These are phyloP conservation scores for Natator depressus DNA, from an alignment of 2,113 vertebrate species.

Conservation along the genomic window DNA sequence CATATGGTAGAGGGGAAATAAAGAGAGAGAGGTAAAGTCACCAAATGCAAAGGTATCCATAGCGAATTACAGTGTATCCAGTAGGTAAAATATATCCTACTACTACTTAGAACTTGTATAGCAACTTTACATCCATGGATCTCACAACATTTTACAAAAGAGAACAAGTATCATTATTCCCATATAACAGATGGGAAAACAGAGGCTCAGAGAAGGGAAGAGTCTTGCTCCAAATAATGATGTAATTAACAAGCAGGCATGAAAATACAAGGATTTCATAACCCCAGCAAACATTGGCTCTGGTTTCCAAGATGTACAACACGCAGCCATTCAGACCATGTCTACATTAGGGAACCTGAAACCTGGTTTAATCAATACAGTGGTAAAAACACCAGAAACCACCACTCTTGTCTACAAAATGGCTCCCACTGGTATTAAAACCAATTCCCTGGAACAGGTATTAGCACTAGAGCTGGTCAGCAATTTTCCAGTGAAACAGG, in stretches of 20 bases:
- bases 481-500: neutral
- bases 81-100: no score
- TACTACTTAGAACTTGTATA: no score
- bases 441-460: neutral
- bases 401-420: neutral
- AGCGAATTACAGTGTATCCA: no score
- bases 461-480: neutral
- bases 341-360: neutral
- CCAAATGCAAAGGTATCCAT: no score
- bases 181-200: accelerated
- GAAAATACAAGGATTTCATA: neutral
- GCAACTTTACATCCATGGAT: neutral
- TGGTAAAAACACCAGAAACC: neutral
- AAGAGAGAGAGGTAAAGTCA: no score
- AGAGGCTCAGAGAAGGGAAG: neutral
- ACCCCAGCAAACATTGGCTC: neutral
- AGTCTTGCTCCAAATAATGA: neutral
- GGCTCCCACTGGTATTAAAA: neutral
- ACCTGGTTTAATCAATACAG: neutral
- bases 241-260: neutral
- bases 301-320: neutral
- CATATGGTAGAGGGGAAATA: neutral
- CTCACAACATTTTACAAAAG: neutral
- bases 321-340: neutral
- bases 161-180: neutral